Base-by-base conservation (phyloP, 2,113 vertebrate species). In the Oncorhynchus clarkii region DNA sequence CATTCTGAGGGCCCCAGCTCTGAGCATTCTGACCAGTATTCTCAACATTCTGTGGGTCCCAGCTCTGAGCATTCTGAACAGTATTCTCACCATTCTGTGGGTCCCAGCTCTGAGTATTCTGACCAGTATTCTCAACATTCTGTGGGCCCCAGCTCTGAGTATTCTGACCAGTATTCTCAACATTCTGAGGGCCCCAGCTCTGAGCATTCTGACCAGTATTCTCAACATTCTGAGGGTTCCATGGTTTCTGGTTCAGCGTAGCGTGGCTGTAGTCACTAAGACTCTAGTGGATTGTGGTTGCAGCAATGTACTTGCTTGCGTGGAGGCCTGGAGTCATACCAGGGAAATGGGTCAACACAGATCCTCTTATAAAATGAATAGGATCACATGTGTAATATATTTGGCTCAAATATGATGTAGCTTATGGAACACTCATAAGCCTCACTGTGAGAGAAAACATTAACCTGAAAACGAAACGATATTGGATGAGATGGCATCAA, bases 291-390 rank as follows among this genome's bases (percentile, higher is more conserved):
- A 34, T 74, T 14, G 7, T 79, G 2, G 16, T 70, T 80, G 77
- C 67, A 59, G 71, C 73, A 66, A 67, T 57, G 82, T 29, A 51
- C 22, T 67, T 27, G 48, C 12, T 74, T 62, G 72, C 64, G 60
- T 29, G 71, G 18, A 13, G 60, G 31, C 3, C 27, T 73, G 67
- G 7, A 29, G 13, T 31, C 29, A 18, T 5, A 57, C 31, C 12
- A 59, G 70, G 79, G 39, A 82, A 84, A 66, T 51, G 54, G 78
- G 76, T 85, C 83, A 78, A 4, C 49, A 1, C 71, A 79, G 74
- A 86, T 85, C 78, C 81, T 79, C 81, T 85, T 76, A 73, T 51
- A 75, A 85, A 75, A 82, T 72, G 70, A 75, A 82, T 70, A 73
- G 57, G 60, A 29, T 1, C 31, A 20, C 5, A 8, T 64, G 54